A percentile compares a stretch with the other conserved stretches of the same genome.
These are phyloP conservation scores for Pipistrellus pygmaeus DNA, from an alignment of 2,797 vertebrate species.

Conservation along the genomic window DNA sequence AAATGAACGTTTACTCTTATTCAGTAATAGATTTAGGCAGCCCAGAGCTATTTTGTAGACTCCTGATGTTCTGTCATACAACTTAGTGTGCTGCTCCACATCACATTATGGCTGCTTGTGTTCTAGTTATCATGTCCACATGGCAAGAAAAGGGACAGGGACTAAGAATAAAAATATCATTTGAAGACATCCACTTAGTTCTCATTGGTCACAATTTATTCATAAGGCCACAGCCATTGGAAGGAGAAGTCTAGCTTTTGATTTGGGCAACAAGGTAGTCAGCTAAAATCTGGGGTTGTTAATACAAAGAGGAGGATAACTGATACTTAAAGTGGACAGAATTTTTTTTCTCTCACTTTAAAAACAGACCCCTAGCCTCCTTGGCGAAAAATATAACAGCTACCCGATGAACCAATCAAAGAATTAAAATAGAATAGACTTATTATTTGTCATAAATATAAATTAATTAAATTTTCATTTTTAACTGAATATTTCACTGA, in stretches of 20 bases:
- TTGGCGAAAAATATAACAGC: neutral
- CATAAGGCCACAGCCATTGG: neutral
- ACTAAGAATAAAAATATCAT: neutral
- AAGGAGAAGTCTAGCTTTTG: neutral
- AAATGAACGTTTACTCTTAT: neutral
- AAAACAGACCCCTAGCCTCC: neutral
- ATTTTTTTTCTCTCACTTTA: slow-evolving; percentile 50
- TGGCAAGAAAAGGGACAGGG: neutral
- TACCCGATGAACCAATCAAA: slow-evolving; percentile 10
- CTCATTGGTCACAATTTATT: neutral
- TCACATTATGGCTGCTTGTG: neutral
- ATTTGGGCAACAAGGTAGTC: neutral
- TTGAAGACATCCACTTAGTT: neutral
- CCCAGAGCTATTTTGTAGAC: neutral
- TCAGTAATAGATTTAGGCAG: neutral
- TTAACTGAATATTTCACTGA: slow-evolving; percentile 33
- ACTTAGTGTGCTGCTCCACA: neutral
- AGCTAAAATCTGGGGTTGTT: neutral
- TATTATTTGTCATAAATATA: neutral
- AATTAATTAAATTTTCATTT: slow-evolving; percentile 33
- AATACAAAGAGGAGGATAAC: neutral
- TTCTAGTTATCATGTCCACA: neutral
- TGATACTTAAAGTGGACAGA: neutral
- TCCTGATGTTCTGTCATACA: neutral
- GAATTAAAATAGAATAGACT: slow-evolving; percentile 18